Conservation (phyloP, 2,113 vertebrate genomes). For the Rana temporaria region DNA sequence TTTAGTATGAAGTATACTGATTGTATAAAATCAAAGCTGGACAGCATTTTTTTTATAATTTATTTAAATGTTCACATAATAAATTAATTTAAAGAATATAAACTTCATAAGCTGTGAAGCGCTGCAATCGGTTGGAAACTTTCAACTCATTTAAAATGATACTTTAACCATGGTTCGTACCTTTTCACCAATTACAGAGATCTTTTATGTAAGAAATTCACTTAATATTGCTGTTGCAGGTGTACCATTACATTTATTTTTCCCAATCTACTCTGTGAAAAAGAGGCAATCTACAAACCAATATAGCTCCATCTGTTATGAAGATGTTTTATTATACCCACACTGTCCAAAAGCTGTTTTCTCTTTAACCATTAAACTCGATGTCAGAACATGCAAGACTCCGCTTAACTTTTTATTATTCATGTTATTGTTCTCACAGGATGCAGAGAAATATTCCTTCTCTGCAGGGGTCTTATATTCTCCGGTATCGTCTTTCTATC, state of each 20-base stretch:
- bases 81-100: background rate
- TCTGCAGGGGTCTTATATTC: slow-evolving; percentile 41
- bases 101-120: background rate
- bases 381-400: slow-evolving; percentile 52
- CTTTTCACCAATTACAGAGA: slow-evolving; percentile 27
- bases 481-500: slow-evolving; percentile 10
- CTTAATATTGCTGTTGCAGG: slow-evolving; percentile 21
- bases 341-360: slow-evolving; percentile 27
- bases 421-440: slow-evolving; percentile 43
- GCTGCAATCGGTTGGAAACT: background rate
- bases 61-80: background rate
- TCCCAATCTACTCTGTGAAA: slow-evolving; percentile 28
- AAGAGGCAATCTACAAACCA: slow-evolving; percentile 30
- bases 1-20: too few species aligned
- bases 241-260: slow-evolving; percentile 45
- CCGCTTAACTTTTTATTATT: slow-evolving; percentile 52
- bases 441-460: slow-evolving; percentile 30
- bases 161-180: background rate
- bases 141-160: background rate
- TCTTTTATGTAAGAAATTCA: background rate
- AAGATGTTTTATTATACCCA: slow-evolving; percentile 37
- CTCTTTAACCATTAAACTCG: slow-evolving; percentile 43
- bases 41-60: background rate
- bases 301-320: slow-evolving; percentile 56
- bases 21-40: too few species aligned